These are phyloP conservation scores for Alosa sapidissima DNA, from an alignment of 2,797 vertebrate genomes.

Conservation along the genomic window DNA sequence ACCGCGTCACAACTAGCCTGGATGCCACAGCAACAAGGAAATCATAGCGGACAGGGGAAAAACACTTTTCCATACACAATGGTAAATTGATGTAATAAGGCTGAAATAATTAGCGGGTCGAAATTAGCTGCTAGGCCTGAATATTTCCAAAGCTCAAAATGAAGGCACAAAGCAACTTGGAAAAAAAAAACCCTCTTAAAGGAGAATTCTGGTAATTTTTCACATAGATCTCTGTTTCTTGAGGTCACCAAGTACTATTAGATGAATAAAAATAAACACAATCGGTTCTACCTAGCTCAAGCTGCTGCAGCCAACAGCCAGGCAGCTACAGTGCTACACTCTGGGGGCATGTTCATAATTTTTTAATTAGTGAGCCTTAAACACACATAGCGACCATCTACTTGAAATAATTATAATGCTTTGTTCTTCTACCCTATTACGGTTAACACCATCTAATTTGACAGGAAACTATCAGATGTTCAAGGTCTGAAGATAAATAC, in stretches of 20 bases:
- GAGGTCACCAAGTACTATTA: no score
- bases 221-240: no score
- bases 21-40: slow-evolving; percentile 11
- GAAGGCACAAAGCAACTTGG: background rate
- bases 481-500: slow-evolving; percentile 24
- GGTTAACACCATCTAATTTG: background rate
- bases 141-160: slow-evolving; percentile 14
- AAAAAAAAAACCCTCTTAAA: background rate
- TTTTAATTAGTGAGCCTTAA: background rate
- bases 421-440: slow-evolving; percentile 33
- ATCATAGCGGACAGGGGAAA: background rate
- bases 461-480: slow-evolving; percentile 33
- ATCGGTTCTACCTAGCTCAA: no score
- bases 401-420: slow-evolving; percentile 33
- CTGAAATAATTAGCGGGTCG: background rate
- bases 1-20: background rate
- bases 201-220: no score
- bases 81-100: slow-evolving; percentile 18
- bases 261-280: no score
- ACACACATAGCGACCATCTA: slow-evolving; percentile 22
- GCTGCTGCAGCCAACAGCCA: no score
- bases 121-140: slow-evolving; percentile 18
- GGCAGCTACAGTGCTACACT: no score
- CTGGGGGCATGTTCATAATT: background rate
- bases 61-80: slow-evolving; percentile 12